Evolutionary conservation across 2,113 vertebrate genomes (phyloP), one percentile per base, ranked within the genome.

Genomic region (Apodemus sylvaticus): DNA sequence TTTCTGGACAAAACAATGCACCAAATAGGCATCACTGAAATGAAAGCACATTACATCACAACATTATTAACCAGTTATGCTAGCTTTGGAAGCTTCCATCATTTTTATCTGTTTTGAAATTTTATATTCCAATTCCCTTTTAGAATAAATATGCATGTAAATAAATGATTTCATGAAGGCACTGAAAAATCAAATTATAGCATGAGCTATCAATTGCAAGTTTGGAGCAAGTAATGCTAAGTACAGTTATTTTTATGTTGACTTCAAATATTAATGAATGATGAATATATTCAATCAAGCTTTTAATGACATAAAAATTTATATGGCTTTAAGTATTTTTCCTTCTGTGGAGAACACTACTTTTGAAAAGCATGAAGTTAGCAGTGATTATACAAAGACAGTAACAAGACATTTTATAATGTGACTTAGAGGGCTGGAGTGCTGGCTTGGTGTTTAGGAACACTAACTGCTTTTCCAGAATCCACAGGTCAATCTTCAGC

Each of bases 241-340:
- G 11, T 86, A 86, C 29, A 64, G 10, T 20, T 77, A 51, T 11
- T 3, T 71, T 94, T 85, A 78, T 79, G 4, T 48, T 42, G 13
- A 16, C 88, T 96, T 14, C 53, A 89, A 91, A 81, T 31, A 73
- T 89, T 64, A 13, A 55, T 60, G 13, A 74, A 62, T 85, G 39
- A 17, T 62, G 53, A 93, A 82, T 1, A 34, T 62, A 29, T 93
- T 96, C 64, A 95, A 94, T 42, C n/a, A 73, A n/a, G 9, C n/a
- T 91, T 93, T 88, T 90, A 76, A 96, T 90, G 9, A 64, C 17
- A 5, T 45, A 34, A 92, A 5, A 90, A 87, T 92, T 89, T 20
- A 60, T 53, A 42, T 53, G 45, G 6, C 4, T 60, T 88, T 92
- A 68, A 83, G 42, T 76, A 60, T 29, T 58, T 92, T 92, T 51